Conservation (phyloP, 1,140 invertebrate genomes). For the Vanessa atalanta region DNA sequence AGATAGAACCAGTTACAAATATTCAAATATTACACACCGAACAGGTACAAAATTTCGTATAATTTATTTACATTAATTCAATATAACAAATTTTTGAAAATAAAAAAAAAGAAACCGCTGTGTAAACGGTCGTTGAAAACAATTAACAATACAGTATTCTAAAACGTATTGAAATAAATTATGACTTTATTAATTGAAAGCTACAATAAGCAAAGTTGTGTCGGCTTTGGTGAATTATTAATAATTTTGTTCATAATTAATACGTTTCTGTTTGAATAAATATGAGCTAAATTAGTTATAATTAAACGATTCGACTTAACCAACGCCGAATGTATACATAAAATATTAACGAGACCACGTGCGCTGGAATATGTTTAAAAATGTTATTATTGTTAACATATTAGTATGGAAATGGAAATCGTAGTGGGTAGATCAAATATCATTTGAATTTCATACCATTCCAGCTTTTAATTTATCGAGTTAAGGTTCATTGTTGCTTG, state of each 20-base stretch:
- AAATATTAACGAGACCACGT: background rate
- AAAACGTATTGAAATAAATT: slow-evolving; percentile 27
- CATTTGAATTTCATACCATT: too few species aligned
- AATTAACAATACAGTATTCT: slow-evolving; percentile 17
- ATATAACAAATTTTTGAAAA: too few species aligned
- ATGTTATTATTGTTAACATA: background rate
- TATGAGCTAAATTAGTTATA: slow-evolving; percentile 17
- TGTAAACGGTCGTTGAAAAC: background rate
- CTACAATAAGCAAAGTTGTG: slow-evolving; percentile 30
- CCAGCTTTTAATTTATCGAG: too few species aligned
- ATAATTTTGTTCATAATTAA: slow-evolving; percentile 28
- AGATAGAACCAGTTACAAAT: too few species aligned
- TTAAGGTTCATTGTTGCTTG: too few species aligned
- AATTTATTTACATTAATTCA: too few species aligned
- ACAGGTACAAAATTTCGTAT: too few species aligned
- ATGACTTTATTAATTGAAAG: slow-evolving; percentile 29
- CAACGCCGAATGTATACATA: background rate
- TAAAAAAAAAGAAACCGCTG: background rate
- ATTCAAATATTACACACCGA: too few species aligned
- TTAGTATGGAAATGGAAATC: too few species aligned
- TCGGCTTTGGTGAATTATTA: slow-evolving; percentile 31
- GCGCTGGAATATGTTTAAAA: background rate
- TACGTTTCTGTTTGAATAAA: slow-evolving; percentile 25
- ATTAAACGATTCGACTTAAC: slow-evolving; percentile 10
- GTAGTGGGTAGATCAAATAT: too few species aligned